Evolutionary conservation across 2,888 invertebrate species (phyloP), one percentile per base, ranked within the genome.

Genomic region (Agriopis leucophaearia): DNA sequence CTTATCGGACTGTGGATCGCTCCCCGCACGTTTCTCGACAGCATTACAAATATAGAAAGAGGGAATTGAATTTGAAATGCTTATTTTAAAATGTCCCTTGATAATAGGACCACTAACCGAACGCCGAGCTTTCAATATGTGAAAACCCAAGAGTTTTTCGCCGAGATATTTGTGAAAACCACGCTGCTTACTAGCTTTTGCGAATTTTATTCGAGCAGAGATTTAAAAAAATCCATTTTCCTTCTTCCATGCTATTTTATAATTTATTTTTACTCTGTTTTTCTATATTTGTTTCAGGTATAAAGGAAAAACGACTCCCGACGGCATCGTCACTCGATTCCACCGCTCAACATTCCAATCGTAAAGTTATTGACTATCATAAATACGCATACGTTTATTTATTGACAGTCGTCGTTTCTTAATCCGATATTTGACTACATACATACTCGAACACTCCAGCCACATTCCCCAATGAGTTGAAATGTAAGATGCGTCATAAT

Each of bases 1-100:
- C 80, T 83, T 82, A 85, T 83, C 83, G 81, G 69, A 72, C 69
- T 58, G 74, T 73, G 76, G 79, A 83, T 81, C 78, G 80, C 71
- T 80, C 80, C 64, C 65, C 76, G 76, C 80, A 74, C 78, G 78
- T 74, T 78, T 72, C 64, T 70, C 78, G 79, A 77, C 79, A 81
- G 80, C 82, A 81, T 84, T 81, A 82, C 84, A 86, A 85, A 84
- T 82, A 83, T 84, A 81, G 83, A 27, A 27, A 74, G 75, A 78
- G 77, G 79, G 78, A 86, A 87, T 88, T 85, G 84, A 86, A 86
- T 86, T 85, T 74, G 66, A 74, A 82, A 85, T 81, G 77, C 74
- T 78, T 81, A 82, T 80, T 84, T 81, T 78, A 79, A 81, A 82
- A 77, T 78, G 65, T 70, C 71, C 64, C 16, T 54, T 71, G 54